Conservation (phyloP, 92 coral and sea anemone genomes). For the Zoanthus gigantus region DNA sequence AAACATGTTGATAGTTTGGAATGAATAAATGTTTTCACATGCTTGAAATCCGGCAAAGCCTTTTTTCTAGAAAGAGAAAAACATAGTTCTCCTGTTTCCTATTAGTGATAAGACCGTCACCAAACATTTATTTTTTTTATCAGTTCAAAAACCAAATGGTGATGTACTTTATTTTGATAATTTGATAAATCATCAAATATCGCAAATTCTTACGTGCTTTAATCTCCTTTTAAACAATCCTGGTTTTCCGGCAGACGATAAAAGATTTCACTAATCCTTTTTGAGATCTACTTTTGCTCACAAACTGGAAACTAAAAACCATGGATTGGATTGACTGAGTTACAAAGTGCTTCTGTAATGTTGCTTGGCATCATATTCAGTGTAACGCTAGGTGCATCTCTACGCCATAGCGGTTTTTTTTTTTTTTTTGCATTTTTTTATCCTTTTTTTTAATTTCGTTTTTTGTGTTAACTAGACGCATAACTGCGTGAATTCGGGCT, state of each 20-base stretch:
- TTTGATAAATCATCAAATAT: conserved; percentile 13
- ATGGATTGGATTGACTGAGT: too few relatives aligned
- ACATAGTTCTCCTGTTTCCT: background rate
- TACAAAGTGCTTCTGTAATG: too few relatives aligned
- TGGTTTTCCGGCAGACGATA: background rate
- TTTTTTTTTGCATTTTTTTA: too few relatives aligned
- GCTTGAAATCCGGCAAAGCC: too few relatives aligned
- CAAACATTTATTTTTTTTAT: background rate
- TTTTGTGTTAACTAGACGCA: too few relatives aligned
- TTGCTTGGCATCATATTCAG: too few relatives aligned
- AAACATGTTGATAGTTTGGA: too few relatives aligned
- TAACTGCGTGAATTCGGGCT: too few relatives aligned
- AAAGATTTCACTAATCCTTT: background rate
- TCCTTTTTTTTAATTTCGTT: too few relatives aligned
- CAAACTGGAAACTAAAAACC: background rate
- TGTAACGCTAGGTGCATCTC: too few relatives aligned
- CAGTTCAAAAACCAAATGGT: background rate
- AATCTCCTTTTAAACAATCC: background rate
- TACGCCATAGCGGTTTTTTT: too few relatives aligned
- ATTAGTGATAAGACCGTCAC: background rate
- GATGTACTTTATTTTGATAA: background rate
- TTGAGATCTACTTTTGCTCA: background rate
- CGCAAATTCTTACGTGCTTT: conserved; percentile 5
- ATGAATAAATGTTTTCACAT: too few relatives aligned
- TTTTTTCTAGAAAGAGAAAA: background rate